Evolutionary conservation across 53 echinoderm and acorn worm genomes (phyloP).

Genomic region (Antedon mediterranea): DNA sequence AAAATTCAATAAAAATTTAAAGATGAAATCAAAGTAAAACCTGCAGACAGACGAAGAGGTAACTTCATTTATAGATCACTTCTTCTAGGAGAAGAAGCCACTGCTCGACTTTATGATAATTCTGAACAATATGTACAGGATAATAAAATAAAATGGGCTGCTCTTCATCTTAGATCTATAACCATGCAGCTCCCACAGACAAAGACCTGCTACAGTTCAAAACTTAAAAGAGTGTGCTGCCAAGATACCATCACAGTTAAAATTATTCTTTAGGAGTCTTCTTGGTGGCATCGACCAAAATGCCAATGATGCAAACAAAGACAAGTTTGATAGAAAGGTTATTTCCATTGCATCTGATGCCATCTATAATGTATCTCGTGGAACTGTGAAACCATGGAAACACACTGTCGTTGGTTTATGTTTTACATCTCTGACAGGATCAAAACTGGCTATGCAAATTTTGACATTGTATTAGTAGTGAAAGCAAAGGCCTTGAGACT

Average conservation of each 20-base stretch:
- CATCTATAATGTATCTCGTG: slow-evolving; percentile 33
- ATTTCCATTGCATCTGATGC: slow-evolving; percentile 50
- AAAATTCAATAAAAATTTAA: slow-evolving; percentile 26
- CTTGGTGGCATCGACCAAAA: slow-evolving; percentile 9
- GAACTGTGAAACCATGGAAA: slow-evolving; percentile 51
- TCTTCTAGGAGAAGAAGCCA: slow-evolving; percentile 23
- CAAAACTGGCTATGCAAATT: slow-evolving; percentile 25
- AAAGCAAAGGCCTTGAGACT: slow-evolving; percentile 34
- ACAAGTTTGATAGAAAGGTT: slow-evolving; percentile 33
- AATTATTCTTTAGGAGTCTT: slow-evolving; percentile 31
- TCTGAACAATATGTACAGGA: slow-evolving; percentile 9
- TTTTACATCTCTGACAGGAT: slow-evolving; percentile 43
- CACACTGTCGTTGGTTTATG: slow-evolving; percentile 41
- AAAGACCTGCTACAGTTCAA: slow-evolving; percentile 28
- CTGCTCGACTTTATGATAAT: slow-evolving; percentile 13
- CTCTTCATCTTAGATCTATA: slow-evolving; percentile 33
- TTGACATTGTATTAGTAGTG: slow-evolving; percentile 33
- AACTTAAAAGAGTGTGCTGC: slow-evolving; percentile 40
- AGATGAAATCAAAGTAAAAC: slow-evolving; percentile 4
- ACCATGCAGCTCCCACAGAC: slow-evolving; percentile 32
- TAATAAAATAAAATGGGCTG: slow-evolving; percentile 29
- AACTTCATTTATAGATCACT: slow-evolving; percentile 22
- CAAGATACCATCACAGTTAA: slow-evolving; percentile 28
- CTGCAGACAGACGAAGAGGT: slow-evolving; percentile 6
- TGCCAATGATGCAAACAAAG: slow-evolving; percentile 2